These are phyloP conservation scores for Marcusenius ussheri DNA, from an alignment of 2,113 vertebrate species.

Conservation along the genomic window DNA sequence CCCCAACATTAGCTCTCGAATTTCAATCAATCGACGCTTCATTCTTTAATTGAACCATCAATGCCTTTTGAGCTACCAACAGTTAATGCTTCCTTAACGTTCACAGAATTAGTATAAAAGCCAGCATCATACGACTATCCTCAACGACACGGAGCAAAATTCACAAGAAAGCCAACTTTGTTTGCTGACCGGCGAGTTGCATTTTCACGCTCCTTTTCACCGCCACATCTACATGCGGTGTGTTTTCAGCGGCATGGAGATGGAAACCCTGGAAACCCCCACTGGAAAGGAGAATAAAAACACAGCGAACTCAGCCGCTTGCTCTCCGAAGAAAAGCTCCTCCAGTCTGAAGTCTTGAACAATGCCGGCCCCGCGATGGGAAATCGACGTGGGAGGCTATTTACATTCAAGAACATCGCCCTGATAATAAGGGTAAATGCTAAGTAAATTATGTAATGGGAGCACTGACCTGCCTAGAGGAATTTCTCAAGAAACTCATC, in stretches of 20 bases:
- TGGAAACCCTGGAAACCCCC: not conserved
- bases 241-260: not conserved
- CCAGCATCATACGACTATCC: not conserved
- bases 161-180: not conserved
- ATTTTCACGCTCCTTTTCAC: not conserved
- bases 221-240: not conserved
- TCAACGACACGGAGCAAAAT: not conserved
- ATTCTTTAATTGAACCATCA: not conserved
- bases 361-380: not conserved
- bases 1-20: not conserved
- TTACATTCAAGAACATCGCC: not conserved
- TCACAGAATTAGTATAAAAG: not conserved
- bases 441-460: slow-evolving; percentile 36
- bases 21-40: not conserved
- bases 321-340: not conserved
- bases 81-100: not conserved
- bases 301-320: not conserved
- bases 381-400: not conserved
- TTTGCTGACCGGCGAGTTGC: not conserved
- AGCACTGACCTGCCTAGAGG: slow-evolving; percentile 25
- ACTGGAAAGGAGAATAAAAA: not conserved
- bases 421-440: slow-evolving; percentile 24
- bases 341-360: not conserved
- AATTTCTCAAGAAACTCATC: not conserved
- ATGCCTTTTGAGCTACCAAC: not conserved